Conservation (phyloP, 2,113 vertebrate species). For the Aythya baeri region DNA sequence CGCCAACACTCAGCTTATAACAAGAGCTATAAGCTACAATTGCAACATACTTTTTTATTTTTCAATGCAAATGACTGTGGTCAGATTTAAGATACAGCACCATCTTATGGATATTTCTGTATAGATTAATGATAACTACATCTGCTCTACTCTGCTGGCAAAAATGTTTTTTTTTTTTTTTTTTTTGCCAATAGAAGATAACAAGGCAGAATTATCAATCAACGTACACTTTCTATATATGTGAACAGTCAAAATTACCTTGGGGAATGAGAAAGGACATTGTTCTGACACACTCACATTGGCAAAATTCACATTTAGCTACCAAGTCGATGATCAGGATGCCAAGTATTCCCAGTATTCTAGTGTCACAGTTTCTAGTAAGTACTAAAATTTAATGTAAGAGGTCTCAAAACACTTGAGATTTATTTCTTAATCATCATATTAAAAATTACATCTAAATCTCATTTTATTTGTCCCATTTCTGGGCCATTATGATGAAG, state of each 20-base stretch:
- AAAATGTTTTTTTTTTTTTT: neutral
- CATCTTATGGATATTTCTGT: slow-evolving; percentile 81
- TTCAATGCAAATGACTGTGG: slow-evolving; percentile 44
- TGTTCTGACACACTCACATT: neutral
- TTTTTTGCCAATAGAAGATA: neutral
- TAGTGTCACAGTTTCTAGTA: neutral
- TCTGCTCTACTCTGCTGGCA: neutral
- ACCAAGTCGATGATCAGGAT: neutral
- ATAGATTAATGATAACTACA: slow-evolving; percentile 58
- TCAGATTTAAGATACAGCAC: slow-evolving; percentile 81
- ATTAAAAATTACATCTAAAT: neutral
- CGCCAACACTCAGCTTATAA: slow-evolving; percentile 6
- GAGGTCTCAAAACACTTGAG: neutral
- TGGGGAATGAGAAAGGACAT: neutral
- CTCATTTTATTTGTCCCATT: neutral
- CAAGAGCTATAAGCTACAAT: neutral
- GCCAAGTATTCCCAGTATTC: neutral
- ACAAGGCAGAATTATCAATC: neutral
- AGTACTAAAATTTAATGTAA: neutral
- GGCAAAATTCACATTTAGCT: neutral
- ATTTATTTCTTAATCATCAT: neutral
- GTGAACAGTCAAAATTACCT: neutral
- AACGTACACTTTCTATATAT: neutral
- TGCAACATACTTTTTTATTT: slow-evolving; percentile 8
- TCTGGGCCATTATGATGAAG: neutral